These are phyloP conservation scores for Cyprinodon tularosa DNA, from an alignment of 2,113 vertebrate genomes.

Conservation along the genomic window DNA sequence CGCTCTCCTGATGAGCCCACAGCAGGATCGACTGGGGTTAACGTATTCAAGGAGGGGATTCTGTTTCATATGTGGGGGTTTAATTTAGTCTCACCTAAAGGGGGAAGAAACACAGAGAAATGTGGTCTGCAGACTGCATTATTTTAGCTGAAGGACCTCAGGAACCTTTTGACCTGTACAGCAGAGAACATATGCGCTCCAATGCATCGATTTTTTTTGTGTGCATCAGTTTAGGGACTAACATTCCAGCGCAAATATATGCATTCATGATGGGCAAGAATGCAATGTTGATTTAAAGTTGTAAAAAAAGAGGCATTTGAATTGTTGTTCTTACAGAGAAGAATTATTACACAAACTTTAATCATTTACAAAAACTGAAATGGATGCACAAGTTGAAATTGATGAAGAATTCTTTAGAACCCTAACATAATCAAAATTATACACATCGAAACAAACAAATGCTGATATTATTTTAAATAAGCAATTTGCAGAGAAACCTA, in stretches of 20 bases:
- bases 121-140: constrained; percentile 65
- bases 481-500: too few species aligned
- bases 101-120: constrained; percentile 41
- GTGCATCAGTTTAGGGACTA: constrained; percentile 8
- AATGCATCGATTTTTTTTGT: constrained; percentile 15
- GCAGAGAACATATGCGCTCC: constrained; percentile 15
- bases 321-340: not conserved
- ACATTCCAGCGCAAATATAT: not conserved
- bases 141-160: constrained; percentile 23
- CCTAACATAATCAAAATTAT: too few species aligned
- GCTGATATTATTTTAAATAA: too few species aligned
- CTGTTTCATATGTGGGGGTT: constrained; percentile 56
- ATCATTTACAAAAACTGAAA: not conserved
- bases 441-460: too few species aligned
- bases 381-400: not conserved
- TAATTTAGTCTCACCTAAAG: constrained; percentile 40
- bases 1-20: constrained; percentile 26
- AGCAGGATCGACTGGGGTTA: constrained; percentile 40
- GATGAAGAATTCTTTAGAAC: not conserved
- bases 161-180: constrained; percentile 21
- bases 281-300: not conserved
- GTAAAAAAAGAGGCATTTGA: not conserved
- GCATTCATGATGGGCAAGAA: not conserved
- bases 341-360: not conserved
- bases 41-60: constrained; percentile 48